Evolutionary conservation across 1,140 invertebrate genomes (phyloP).

Genomic region (Mactra quadrangularis): DNA sequence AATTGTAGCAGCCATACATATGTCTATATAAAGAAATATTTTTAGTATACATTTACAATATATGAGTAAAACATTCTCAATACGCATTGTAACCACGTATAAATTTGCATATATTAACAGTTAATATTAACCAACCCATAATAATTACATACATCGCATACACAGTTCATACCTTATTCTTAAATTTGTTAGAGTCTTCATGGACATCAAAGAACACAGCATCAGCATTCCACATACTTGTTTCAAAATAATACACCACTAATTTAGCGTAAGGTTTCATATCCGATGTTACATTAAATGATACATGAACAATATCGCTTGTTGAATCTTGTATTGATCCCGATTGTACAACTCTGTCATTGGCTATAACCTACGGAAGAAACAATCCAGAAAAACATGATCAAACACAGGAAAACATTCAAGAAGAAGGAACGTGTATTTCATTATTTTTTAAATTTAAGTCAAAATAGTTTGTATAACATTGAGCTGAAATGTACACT

Average conservation of each 20-base stretch:
- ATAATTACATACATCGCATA: no score
- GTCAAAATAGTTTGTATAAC: neutral
- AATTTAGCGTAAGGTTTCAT: slow-evolving; percentile 49
- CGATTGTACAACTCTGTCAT: slow-evolving; percentile 33
- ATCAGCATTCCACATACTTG: slow-evolving; percentile 35
- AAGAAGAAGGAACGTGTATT: neutral
- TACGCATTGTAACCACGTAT: no score
- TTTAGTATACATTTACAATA: no score
- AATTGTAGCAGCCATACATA: no score
- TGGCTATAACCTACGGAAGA: slow-evolving; percentile 49
- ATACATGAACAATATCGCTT: slow-evolving; percentile 14
- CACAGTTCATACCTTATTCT: slow-evolving; percentile 58
- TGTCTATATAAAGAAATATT: no score
- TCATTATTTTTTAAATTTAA: neutral
- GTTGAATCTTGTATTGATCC: neutral
- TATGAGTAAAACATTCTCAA: no score
- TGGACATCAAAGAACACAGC: slow-evolving; percentile 28
- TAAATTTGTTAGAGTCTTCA: slow-evolving; percentile 19
- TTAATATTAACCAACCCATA: no score
- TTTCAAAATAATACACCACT: slow-evolving; percentile 40
- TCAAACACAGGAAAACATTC: no score
- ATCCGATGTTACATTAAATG: slow-evolving; percentile 22
- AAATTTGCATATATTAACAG: no score
- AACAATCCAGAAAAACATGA: no score
- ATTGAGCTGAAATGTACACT: no score